Evolutionary conservation across 1,140 invertebrate genomes (phyloP), one percentile per base, ranked within the genome.

Genomic region (Sycophila sp.): DNA sequence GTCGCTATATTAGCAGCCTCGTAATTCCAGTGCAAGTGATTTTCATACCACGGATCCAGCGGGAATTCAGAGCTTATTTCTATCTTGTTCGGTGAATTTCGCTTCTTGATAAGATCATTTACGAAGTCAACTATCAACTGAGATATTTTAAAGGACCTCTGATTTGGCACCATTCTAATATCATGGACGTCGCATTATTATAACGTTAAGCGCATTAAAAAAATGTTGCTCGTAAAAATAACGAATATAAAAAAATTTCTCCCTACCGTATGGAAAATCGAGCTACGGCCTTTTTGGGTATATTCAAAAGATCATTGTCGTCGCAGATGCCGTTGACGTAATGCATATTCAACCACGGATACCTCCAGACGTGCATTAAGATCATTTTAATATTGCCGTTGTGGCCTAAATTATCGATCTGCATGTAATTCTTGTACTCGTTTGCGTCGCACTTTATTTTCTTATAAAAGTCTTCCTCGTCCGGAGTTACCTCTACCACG

Each of bases 161-260:
- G 89, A 78, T 91, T 82, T 2, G 91, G 91, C 3, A 92, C 91
- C 59, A 91, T 85, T 59, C 91, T 77, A 42, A 58, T 68, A 71
- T n/a, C n/a, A n/a, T n/a, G n/a, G n/a, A n/a, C n/a, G n/a, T n/a
- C n/a, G n/a, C n/a, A n/a, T n/a, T n/a, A 42, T 45, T 19, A 17
- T 15, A 13, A 42, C 13, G n/a, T 17, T n/a, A 17, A 42, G 10
- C 19, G 19, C 0, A 40, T 17, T 42, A 42, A n/a, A 17, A 17
- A 4, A 0, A 42, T 17, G n/a, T n/a, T n/a, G 6, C 1, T 42
- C 8, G 40, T 4, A 11, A 17, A 4, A 45, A 47, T 24, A 19
- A 47, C 11, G 19, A 28, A 6, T 26, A 1, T 28, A 13, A 15
- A 53, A 15, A n/a, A 26, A 53, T 53, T 2, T 4, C 13, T 19